Conservation (phyloP, 2,113 vertebrate species). For the Verasper variegatus region DNA sequence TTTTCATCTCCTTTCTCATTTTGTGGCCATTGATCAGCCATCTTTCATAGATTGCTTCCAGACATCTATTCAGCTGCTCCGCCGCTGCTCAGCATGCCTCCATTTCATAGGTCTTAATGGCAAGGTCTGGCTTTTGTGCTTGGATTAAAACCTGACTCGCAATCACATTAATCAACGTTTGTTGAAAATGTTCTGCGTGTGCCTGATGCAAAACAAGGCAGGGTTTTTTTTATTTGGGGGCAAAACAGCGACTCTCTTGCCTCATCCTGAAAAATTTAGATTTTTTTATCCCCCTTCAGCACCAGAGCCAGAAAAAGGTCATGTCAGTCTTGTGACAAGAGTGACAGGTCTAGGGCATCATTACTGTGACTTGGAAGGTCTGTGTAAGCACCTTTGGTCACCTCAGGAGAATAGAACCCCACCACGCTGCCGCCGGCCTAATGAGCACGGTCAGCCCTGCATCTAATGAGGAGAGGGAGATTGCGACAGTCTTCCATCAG, state of each 20-base stretch:
- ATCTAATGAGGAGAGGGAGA: slow-evolving; percentile 69
- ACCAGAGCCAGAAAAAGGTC: slow-evolving; percentile 62
- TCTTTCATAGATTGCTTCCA: slow-evolving; percentile 71
- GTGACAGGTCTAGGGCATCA: slow-evolving; percentile 73
- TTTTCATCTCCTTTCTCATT: slow-evolving; percentile 73
- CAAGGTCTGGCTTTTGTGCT: slow-evolving; percentile 67
- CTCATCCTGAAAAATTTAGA: slow-evolving; percentile 42
- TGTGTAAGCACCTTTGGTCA: slow-evolving; percentile 76
- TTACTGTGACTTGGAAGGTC: slow-evolving; percentile 72
- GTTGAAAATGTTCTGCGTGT: slow-evolving; percentile 7
- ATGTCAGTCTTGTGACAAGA: slow-evolving; percentile 70
- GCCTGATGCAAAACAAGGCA: slow-evolving; percentile 12
- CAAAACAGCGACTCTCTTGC: slow-evolving; percentile 34
- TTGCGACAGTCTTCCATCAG: slow-evolving; percentile 66
- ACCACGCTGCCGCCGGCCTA: slow-evolving; percentile 56
- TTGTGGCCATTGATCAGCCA: slow-evolving; percentile 70
- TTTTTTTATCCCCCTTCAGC: not conserved
- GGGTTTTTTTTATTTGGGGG: slow-evolving; percentile 13
- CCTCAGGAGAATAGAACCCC: slow-evolving; percentile 71
- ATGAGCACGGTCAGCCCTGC: slow-evolving; percentile 68
- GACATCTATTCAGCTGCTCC: slow-evolving; percentile 70
- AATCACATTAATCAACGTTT: slow-evolving; percentile 46
- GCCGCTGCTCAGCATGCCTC: slow-evolving; percentile 63
- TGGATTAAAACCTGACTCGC: slow-evolving; percentile 59
- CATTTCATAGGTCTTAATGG: slow-evolving; percentile 66